phyloP scores from a whole-genome alignment of 2,888 invertebrate species.

The Oligia strigilis region DNA sequence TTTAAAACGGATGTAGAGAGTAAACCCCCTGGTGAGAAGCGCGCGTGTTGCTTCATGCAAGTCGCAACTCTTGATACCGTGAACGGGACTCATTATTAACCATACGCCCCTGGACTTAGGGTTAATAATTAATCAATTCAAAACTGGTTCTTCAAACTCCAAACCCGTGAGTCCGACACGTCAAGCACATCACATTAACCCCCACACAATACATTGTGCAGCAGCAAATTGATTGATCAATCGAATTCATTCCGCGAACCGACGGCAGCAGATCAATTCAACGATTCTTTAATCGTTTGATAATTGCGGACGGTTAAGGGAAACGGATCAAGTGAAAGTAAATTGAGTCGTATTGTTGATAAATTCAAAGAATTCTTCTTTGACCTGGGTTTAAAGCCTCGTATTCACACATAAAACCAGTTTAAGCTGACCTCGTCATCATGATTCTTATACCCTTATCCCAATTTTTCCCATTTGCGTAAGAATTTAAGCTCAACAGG shows the following conservation, averaged over 20 bases:
- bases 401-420: background rate
- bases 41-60: too few relatives aligned
- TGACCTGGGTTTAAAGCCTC: background rate
- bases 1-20: too few relatives aligned
- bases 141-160: constrained; percentile 2
- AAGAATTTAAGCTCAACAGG: background rate
- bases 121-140: background rate
- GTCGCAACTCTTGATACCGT: too few relatives aligned
- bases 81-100: too few relatives aligned
- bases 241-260: constrained; percentile 35
- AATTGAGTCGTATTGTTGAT: constrained; percentile 19
- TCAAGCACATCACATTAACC: constrained; percentile 51
- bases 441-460: background rate
- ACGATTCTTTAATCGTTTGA: constrained; percentile 54
- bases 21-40: too few relatives aligned
- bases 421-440: background rate
- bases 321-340: constrained; percentile 17
- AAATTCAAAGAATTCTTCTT: constrained; percentile 1
- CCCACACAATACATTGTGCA: constrained; percentile 58
- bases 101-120: too few relatives aligned
- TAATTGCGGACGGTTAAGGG: constrained; percentile 38
- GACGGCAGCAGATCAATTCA: constrained; percentile 39
- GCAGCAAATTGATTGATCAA: constrained; percentile 64
- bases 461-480: background rate
- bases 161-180: constrained; percentile 1